phyloP scores from a whole-genome alignment of 2,113 vertebrate genomes.

The Myiozetetes cayanensis region DNA sequence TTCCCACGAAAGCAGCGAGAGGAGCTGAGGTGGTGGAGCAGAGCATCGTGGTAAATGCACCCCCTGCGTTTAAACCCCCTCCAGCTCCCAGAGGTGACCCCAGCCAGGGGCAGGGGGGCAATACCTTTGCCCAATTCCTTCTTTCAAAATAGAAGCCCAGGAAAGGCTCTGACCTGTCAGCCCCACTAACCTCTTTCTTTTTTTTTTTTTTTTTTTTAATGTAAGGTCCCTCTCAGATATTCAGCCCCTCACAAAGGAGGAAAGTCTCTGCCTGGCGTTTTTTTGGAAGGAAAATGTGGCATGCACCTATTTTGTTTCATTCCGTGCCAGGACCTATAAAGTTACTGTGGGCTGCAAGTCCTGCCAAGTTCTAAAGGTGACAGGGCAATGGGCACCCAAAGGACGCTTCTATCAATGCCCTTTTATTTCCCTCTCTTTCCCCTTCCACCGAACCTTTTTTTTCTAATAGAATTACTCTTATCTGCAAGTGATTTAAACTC shows the following conservation, averaged over 20 bases:
- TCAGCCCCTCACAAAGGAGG: constrained; percentile 52
- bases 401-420: constrained; percentile 64
- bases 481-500: constrained; percentile 85
- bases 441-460: constrained; percentile 55
- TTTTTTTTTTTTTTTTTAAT: too few species aligned
- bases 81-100: background rate
- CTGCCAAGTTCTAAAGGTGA: constrained; percentile 58
- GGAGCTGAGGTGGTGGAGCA: background rate
- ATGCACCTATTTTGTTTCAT: constrained; percentile 69
- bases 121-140: background rate
- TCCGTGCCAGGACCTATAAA: constrained; percentile 58
- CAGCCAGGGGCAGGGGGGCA: background rate
- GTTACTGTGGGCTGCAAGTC: constrained; percentile 38
- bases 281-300: constrained; percentile 60
- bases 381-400: constrained; percentile 55
- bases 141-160: constrained; percentile 31
- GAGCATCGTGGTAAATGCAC: background rate
- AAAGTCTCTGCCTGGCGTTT: constrained; percentile 40
- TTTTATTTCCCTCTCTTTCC: constrained; percentile 64
- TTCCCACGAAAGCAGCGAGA: background rate
- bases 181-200: background rate
- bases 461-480: constrained; percentile 82
- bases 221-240: background rate
- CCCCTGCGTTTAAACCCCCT: background rate
- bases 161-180: background rate